Percentiles rank a stretch among this genome's conserved stretches.
These are phyloP conservation scores for Embidobia sp. DNA, from an alignment of 2,888 invertebrate species.

Conservation along the genomic window DNA sequence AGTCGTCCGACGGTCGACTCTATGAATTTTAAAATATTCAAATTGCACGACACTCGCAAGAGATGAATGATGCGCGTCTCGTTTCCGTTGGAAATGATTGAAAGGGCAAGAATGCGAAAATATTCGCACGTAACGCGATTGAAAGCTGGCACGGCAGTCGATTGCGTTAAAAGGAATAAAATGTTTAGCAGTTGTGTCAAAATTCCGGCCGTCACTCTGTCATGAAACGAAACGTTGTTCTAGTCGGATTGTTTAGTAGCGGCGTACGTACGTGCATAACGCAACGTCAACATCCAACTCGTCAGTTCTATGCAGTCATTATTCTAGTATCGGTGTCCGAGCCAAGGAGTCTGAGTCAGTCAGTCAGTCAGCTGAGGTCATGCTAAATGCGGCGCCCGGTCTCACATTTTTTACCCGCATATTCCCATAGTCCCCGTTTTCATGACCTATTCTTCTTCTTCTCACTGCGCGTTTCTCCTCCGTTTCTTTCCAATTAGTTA, in stretches of 20 bases:
- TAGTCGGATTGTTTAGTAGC: slow-evolving; percentile 13
- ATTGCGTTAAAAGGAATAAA: too few species aligned
- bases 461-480: background rate
- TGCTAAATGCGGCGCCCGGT: slow-evolving; percentile 70
- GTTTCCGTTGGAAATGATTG: too few species aligned
- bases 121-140: too few species aligned
- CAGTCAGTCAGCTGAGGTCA: slow-evolving; percentile 69
- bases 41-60: too few species aligned
- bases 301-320: slow-evolving; percentile 36
- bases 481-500: background rate
- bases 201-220: too few species aligned
- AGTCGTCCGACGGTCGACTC: too few species aligned
- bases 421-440: slow-evolving; percentile 41
- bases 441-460: slow-evolving; percentile 34
- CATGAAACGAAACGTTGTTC: background rate
- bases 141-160: too few species aligned
- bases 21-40: too few species aligned
- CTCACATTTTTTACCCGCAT: slow-evolving; percentile 44
- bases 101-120: too few species aligned
- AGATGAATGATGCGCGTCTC: too few species aligned
- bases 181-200: too few species aligned
- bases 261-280: background rate
- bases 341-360: slow-evolving; percentile 56
- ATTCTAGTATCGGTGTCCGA: slow-evolving; percentile 53
- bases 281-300: slow-evolving; percentile 38